Conservation (phyloP, 2,888 invertebrate species). For the Melinopterus prodromus region DNA sequence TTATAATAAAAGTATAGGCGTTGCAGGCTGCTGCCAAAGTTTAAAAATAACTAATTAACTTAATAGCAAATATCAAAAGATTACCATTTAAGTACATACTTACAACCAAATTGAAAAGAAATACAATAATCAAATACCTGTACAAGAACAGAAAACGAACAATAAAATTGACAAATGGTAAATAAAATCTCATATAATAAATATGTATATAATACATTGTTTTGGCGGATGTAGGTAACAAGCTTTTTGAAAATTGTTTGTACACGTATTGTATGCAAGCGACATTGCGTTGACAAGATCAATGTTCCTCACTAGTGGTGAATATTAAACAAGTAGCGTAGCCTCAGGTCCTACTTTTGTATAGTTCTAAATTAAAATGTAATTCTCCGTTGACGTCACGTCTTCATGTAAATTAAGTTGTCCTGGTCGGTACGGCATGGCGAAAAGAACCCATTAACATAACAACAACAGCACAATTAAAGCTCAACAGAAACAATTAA, state of each 20-base stretch:
- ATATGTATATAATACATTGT: too few species aligned
- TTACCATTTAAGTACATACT: too few species aligned
- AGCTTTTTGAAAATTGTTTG: background rate
- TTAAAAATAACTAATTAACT: too few species aligned
- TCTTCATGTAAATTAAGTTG: background rate
- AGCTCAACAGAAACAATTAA: background rate
- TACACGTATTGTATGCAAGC: background rate
- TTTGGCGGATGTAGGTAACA: background rate
- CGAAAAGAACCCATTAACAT: background rate
- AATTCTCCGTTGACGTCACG: background rate
- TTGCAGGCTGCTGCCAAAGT: too few species aligned
- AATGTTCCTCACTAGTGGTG: background rate
- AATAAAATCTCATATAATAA: too few species aligned
- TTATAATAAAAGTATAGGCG: too few species aligned
- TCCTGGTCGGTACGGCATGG: background rate
- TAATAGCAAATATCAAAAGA: too few species aligned
- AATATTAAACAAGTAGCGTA: background rate
- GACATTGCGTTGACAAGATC: background rate
- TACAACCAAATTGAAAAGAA: too few species aligned
- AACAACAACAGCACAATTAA: background rate
- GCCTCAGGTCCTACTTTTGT: background rate
- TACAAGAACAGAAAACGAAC: too few species aligned
- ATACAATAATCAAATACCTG: too few species aligned
- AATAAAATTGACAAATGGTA: too few species aligned
- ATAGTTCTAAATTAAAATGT: background rate